Percentiles rank a stretch among this genome's conserved stretches.
Evolutionary conservation across 2,113 vertebrate species (phyloP).

Genomic region (Argyrosomus japonicus): DNA sequence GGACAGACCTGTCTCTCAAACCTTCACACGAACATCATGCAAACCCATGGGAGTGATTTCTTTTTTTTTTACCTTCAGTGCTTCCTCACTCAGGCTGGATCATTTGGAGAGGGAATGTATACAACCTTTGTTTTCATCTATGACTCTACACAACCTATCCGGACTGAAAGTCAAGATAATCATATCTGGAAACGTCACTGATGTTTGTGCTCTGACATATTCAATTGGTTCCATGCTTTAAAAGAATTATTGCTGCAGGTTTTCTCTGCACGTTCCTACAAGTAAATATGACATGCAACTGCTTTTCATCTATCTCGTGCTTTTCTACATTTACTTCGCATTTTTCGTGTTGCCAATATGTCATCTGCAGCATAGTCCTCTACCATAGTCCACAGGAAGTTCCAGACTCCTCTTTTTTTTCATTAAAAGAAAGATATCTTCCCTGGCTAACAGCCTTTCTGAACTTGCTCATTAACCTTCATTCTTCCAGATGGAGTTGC

Average conservation of each 20-base stretch:
- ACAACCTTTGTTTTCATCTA: conserved; percentile 36
- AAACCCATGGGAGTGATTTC: conserved; percentile 25
- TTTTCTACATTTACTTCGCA: not conserved
- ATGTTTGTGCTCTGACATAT: not conserved
- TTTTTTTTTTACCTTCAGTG: not conserved
- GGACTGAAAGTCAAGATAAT: conserved; percentile 20
- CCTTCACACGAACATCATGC: conserved; percentile 41
- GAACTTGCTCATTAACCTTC: not conserved
- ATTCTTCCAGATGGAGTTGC: conserved; percentile 3
- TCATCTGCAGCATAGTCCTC: not conserved
- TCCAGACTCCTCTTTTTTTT: not conserved
- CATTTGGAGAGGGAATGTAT: conserved; percentile 33
- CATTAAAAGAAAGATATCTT: not conserved
- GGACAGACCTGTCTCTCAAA: conserved; percentile 34
- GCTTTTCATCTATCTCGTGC: not conserved
- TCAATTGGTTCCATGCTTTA: conserved; percentile 30
- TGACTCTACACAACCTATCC: conserved; percentile 16
- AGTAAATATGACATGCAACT: conserved; percentile 1
- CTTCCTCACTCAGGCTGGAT: conserved; percentile 33
- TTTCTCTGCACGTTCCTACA: not conserved
- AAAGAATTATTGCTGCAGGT: not conserved
- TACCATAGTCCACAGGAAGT: no score
- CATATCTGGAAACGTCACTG: conserved; percentile 7
- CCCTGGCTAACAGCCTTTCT: no score
- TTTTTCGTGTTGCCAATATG: not conserved